Evolutionary conservation across 2,113 vertebrate species (phyloP).

Genomic region (Trichechus manatus): DNA sequence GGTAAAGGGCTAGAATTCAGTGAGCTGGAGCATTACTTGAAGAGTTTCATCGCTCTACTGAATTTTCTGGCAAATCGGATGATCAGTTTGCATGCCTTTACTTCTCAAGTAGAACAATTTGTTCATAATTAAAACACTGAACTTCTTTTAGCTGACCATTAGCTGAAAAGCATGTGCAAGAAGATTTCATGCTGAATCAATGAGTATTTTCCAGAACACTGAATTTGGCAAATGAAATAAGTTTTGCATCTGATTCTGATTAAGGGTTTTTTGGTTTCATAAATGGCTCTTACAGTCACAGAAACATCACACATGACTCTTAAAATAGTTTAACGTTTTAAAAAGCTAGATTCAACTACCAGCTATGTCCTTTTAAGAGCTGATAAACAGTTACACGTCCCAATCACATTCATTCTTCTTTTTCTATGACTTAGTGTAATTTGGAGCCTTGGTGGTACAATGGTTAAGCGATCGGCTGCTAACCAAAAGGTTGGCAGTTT

Average conservation of each 20-base stretch:
- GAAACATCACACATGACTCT: background rate
- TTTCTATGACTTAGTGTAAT: slow-evolving; percentile 53
- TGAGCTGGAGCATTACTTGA: background rate
- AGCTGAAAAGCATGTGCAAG: background rate
- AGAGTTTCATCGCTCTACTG: background rate
- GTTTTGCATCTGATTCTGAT: background rate
- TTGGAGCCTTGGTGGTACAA: background rate
- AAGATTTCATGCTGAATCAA: slow-evolving; percentile 36
- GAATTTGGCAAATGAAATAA: slow-evolving; percentile 8
- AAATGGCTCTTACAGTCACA: slow-evolving; percentile 48
- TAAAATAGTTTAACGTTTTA: slow-evolving; percentile 15
- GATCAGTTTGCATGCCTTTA: slow-evolving; percentile 30
- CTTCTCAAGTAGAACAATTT: slow-evolving; percentile 60
- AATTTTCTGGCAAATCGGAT: slow-evolving; percentile 26
- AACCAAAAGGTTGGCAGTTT: too few species aligned
- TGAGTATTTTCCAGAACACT: slow-evolving; percentile 38
- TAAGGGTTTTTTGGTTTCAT: slow-evolving; percentile 50
- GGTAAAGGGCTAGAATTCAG: background rate
- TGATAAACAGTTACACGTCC: background rate
- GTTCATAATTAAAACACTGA: slow-evolving; percentile 72
- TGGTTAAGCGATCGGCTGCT: too few species aligned
- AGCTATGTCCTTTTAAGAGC: background rate
- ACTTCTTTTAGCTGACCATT: slow-evolving; percentile 57
- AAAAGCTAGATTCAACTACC: background rate
- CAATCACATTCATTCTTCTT: slow-evolving; percentile 12